Evolutionary conservation across 2,797 vertebrate species (phyloP), one percentile per base, ranked within the genome.

Genomic region (Spinus olivaceus): DNA sequence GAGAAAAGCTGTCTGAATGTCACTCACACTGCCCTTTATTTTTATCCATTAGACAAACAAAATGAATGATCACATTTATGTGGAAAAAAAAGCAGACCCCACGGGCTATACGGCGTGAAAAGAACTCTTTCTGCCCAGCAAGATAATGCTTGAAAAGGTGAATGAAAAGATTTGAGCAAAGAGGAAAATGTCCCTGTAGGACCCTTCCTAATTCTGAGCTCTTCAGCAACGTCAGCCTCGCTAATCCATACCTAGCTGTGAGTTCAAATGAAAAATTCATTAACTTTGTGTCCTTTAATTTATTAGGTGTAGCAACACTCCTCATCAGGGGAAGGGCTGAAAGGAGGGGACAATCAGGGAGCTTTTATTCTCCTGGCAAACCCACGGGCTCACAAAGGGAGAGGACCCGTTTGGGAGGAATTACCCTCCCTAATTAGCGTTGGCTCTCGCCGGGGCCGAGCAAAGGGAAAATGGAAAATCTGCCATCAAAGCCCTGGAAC

Each of bases 221-320:
- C 76, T 86, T 86, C 81, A 77, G 83, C 85, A 96, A 95, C 86
- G 90, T 94, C 92, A 96, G 86, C 92, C 79, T 95, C 8, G 0
- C 88, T 92, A 92, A 96, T 97, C 94, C 93, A 53, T 41, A 95
- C 94, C 92, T 95, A 95, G 94, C 91, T 92, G 91, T 33, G 92
- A 92, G 89, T 94, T 84, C 92, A 83, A 95, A 97, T 96, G 83
- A 92, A 91, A 92, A 95, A 92, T 92, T 87, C 92, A 92, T 94
- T 94, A 95, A 96, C 94, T 94, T 97, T 94, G 90, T 93, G 90
- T 92, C 91, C 81, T 94, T 96, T 95, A 97, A 92, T 96, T 97
- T 97, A 96, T 96, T 90, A 97, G 94, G 94, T 96, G 94, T 76
- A 92, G 87, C 88, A 93, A 96, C 92, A 94, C 91, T 89, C 63